Evolutionary conservation across 2,797 vertebrate genomes (phyloP).

Genomic region (Typhlichthys subterraneus): DNA sequence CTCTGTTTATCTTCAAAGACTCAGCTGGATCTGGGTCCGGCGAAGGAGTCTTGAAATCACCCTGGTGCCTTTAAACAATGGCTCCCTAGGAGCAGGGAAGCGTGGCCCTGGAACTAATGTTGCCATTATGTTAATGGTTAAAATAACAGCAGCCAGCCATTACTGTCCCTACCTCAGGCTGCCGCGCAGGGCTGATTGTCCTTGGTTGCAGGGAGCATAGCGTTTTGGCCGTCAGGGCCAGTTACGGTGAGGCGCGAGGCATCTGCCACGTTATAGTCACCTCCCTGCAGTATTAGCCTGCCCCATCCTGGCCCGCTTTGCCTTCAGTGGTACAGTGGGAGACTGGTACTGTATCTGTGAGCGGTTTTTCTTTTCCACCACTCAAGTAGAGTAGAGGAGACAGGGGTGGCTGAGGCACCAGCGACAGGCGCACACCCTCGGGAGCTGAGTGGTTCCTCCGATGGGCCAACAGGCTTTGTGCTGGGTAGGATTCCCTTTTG

Average conservation of each 20-base stretch:
- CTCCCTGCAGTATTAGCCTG: conserved; percentile 10
- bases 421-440: conserved; percentile 25
- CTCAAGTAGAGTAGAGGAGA: conserved; percentile 46
- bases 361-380: conserved; percentile 43
- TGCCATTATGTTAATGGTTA: conserved; percentile 80
- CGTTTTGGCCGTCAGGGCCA: conserved; percentile 36
- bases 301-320: background rate
- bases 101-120: conserved; percentile 80
- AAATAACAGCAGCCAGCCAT: conserved; percentile 76
- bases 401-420: conserved; percentile 31
- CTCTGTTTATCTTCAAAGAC: background rate
- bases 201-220: conserved; percentile 13
- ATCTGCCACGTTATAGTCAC: conserved; percentile 59
- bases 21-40: too few relatives aligned
- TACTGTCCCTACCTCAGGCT: conserved; percentile 55
- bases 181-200: conserved; percentile 39
- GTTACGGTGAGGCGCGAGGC: conserved; percentile 42
- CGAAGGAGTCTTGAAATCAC: too few relatives aligned
- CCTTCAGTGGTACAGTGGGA: conserved; percentile 23
- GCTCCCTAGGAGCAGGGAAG: conserved; percentile 65
- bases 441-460: conserved; percentile 5
- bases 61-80: conserved; percentile 64
- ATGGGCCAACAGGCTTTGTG: conserved; percentile 3
- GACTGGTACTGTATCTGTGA: conserved; percentile 40
- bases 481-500: conserved; percentile 3